A percentile compares a stretch with the other conserved stretches of the same genome.
phyloP scores from a whole-genome alignment of 2,113 vertebrate species.

The Eudyptes chrysolophus region DNA sequence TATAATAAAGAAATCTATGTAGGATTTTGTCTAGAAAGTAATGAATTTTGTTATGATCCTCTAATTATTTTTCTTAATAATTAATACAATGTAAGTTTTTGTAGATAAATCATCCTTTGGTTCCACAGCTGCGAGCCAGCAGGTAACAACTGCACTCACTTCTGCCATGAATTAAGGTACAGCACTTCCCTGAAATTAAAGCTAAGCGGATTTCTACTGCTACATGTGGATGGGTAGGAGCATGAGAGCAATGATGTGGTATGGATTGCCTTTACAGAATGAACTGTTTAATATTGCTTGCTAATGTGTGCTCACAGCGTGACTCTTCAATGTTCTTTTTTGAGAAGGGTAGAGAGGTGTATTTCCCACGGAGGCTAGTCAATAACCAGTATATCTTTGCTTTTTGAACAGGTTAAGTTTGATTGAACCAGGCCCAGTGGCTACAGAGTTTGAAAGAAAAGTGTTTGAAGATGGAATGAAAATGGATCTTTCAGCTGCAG shows the following conservation, averaged over 20 bases:
- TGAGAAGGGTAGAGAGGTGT: background rate
- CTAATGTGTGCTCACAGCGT: background rate
- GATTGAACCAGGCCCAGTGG: constrained; percentile 83
- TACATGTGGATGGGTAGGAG: background rate
- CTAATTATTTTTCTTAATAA: background rate
- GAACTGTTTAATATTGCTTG: background rate
- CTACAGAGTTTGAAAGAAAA: constrained; percentile 86
- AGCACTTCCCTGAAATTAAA: background rate
- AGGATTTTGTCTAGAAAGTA: background rate
- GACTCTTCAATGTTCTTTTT: background rate
- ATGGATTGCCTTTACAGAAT: background rate
- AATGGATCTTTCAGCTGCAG: constrained; percentile 83
- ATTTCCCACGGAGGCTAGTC: background rate
- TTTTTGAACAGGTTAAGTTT: constrained; percentile 75
- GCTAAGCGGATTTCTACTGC: background rate
- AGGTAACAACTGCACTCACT: background rate
- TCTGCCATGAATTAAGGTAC: background rate
- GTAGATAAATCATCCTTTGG: background rate
- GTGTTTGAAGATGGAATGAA: constrained; percentile 82
- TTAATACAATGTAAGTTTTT: background rate
- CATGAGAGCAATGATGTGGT: background rate
- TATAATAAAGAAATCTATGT: background rate
- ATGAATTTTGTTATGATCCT: background rate
- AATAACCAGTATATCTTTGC: background rate
- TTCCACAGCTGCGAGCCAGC: background rate